Conservation (phyloP, 2,888 invertebrate species). For the Acleris emargana region DNA sequence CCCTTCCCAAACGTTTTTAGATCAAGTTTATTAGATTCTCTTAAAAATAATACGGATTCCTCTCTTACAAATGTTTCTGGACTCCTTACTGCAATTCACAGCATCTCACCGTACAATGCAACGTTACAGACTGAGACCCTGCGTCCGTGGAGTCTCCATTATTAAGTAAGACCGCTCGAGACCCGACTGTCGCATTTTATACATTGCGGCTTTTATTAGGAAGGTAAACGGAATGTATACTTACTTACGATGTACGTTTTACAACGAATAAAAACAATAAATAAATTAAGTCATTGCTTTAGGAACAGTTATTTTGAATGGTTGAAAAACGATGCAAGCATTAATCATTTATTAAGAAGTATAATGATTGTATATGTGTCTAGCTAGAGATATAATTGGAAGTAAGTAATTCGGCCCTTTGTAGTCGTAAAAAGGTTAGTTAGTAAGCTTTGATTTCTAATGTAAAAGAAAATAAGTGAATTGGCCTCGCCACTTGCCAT, state of each 20-base stretch:
- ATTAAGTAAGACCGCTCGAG: slow-evolving; percentile 77
- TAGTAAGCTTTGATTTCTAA: too few relatives aligned
- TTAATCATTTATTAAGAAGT: too few relatives aligned
- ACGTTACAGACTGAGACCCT: slow-evolving; percentile 51
- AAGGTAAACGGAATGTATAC: slow-evolving; percentile 48
- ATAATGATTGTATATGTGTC: too few relatives aligned
- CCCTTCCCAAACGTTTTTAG: too few relatives aligned
- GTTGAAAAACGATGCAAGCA: slow-evolving; percentile 18
- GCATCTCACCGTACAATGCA: slow-evolving; percentile 59
- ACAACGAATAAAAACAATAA: slow-evolving; percentile 51
- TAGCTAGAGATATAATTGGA: too few relatives aligned
- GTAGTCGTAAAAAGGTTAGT: too few relatives aligned
- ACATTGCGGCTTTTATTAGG: slow-evolving; percentile 64
- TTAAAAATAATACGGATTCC: neutral
- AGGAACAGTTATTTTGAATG: neutral
- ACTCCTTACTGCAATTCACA: slow-evolving; percentile 24
- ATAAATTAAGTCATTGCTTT: slow-evolving; percentile 12
- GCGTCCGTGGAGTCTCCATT: slow-evolving; percentile 73
- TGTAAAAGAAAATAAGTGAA: too few relatives aligned
- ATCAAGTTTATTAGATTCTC: neutral
- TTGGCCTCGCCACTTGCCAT: too few relatives aligned
- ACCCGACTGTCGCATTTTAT: slow-evolving; percentile 59
- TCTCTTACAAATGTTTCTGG: slow-evolving; percentile 27
- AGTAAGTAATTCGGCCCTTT: too few relatives aligned
- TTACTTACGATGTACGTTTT: slow-evolving; percentile 60